Evolutionary conservation across 2,113 vertebrate species (phyloP).

Genomic region (Muscicapa adusta): DNA sequence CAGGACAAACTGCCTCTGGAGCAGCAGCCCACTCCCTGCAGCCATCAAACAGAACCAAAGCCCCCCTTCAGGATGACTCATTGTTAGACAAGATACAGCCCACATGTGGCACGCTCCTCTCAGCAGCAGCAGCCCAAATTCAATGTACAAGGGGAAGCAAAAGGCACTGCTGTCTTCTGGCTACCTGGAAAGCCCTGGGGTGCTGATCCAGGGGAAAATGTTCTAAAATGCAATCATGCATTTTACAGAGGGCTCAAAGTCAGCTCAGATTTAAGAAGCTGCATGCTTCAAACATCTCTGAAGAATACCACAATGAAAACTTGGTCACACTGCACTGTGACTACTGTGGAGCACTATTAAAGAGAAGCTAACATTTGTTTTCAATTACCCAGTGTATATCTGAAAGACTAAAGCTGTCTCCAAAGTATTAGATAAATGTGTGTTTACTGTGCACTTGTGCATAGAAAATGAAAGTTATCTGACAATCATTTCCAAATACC

Average conservation of each 20-base stretch:
- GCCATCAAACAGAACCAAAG: background rate
- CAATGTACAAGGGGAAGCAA: accelerated
- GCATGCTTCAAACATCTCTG: background rate
- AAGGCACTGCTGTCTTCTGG: background rate
- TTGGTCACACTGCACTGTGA: background rate
- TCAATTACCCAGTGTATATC: background rate
- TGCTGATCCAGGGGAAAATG: background rate
- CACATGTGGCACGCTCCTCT: background rate
- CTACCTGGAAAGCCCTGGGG: accelerated
- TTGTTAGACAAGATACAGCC: conserved; percentile 5
- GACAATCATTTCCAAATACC: background rate
- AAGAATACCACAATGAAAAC: background rate
- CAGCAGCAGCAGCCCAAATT: background rate
- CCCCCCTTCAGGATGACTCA: background rate
- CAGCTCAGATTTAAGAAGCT: background rate
- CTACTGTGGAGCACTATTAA: background rate
- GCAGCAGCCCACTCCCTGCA: background rate
- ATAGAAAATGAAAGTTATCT: background rate
- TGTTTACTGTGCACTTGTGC: background rate
- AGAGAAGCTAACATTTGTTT: conserved; percentile 29
- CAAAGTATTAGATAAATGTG: background rate
- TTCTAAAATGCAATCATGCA: background rate
- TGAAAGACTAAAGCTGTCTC: background rate
- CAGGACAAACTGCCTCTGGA: background rate
- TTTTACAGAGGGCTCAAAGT: background rate